Conservation (phyloP, 2,797 vertebrate genomes). For the Uromys caudimaculatus region DNA sequence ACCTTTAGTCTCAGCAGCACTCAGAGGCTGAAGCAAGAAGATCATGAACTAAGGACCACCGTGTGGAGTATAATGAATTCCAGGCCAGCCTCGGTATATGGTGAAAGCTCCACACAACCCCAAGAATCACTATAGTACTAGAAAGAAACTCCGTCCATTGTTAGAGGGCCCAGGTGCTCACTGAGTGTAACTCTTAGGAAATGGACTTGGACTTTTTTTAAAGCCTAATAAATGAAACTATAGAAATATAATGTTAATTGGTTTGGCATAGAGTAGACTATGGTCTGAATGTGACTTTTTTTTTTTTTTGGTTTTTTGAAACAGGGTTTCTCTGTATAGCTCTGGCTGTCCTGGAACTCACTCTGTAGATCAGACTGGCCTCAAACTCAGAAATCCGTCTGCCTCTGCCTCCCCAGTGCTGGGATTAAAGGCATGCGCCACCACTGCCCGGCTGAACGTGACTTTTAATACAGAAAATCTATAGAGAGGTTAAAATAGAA, state of each 20-base stretch:
- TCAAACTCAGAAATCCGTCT: too few species aligned
- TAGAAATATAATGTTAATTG: conserved; percentile 55
- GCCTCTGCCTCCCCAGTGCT: too few species aligned
- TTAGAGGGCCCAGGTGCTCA: background rate
- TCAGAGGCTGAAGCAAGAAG: background rate
- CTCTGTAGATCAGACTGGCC: too few species aligned
- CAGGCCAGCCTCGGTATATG: background rate
- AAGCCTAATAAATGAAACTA: conserved; percentile 56
- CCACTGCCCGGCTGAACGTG: too few species aligned
- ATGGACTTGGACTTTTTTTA: background rate
- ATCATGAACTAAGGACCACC: background rate
- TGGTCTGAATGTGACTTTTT: conserved; percentile 53
- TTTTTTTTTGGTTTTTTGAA: too few species aligned
- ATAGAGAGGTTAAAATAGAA: conserved; percentile 59
- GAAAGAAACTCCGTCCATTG: background rate
- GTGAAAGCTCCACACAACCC: background rate
- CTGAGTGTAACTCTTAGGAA: conserved; percentile 2
- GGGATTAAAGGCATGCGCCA: too few species aligned
- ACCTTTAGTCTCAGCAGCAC: background rate
- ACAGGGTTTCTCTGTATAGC: too few species aligned
- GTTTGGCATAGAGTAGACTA: conserved; percentile 42
- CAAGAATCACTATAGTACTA: background rate
- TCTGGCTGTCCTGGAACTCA: too few species aligned
- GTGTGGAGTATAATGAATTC: background rate
- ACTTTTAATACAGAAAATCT: conserved; percentile 60